Percentiles rank a stretch among this genome's conserved stretches.
These are phyloP conservation scores for Sesamia inferens DNA, from an alignment of 2,888 invertebrate genomes.

Conservation along the genomic window DNA sequence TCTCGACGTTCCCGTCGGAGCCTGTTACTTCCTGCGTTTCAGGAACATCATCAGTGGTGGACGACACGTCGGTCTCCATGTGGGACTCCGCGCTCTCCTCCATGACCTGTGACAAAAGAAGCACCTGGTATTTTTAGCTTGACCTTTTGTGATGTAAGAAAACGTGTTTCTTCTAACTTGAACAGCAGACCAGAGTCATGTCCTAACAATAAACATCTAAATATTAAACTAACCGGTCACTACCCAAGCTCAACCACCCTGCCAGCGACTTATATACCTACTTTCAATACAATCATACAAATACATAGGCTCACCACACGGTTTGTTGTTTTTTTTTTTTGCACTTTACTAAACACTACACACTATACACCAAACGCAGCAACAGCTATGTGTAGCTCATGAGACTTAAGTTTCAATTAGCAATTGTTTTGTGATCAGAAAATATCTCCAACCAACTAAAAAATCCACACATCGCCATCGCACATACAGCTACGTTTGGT, in stretches of 20 bases:
- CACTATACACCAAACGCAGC: slow-evolving; percentile 45
- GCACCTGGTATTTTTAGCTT: slow-evolving; percentile 75
- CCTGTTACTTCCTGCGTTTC: slow-evolving; percentile 77
- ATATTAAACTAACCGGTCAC: slow-evolving; percentile 82
- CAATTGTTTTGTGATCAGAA: slow-evolving; percentile 69
- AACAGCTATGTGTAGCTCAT: slow-evolving; percentile 54
- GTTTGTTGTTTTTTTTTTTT: slow-evolving; percentile 62
- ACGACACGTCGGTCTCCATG: slow-evolving; percentile 86
- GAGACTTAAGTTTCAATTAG: slow-evolving; percentile 57
- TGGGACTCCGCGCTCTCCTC: slow-evolving; percentile 82
- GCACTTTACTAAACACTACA: slow-evolving; percentile 50
- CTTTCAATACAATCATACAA: slow-evolving; percentile 84
- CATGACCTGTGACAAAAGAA: slow-evolving; percentile 81
- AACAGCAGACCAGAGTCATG: slow-evolving; percentile 53
- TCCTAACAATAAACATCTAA: slow-evolving; percentile 72
- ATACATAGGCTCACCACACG: slow-evolving; percentile 84
- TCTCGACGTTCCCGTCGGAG: slow-evolving; percentile 79
- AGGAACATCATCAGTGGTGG: slow-evolving; percentile 80
- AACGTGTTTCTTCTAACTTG: slow-evolving; percentile 59
- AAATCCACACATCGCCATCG: slow-evolving; percentile 83
- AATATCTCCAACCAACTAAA: slow-evolving; percentile 76
- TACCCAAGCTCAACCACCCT: slow-evolving; percentile 81
- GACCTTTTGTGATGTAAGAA: slow-evolving; percentile 73
- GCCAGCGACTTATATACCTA: slow-evolving; percentile 77
- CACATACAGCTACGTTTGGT: slow-evolving; percentile 66